Percentiles rank a stretch among this genome's conserved stretches.
phyloP scores from a whole-genome alignment of 2,797 vertebrate species.

The Darevskia nairensis region DNA sequence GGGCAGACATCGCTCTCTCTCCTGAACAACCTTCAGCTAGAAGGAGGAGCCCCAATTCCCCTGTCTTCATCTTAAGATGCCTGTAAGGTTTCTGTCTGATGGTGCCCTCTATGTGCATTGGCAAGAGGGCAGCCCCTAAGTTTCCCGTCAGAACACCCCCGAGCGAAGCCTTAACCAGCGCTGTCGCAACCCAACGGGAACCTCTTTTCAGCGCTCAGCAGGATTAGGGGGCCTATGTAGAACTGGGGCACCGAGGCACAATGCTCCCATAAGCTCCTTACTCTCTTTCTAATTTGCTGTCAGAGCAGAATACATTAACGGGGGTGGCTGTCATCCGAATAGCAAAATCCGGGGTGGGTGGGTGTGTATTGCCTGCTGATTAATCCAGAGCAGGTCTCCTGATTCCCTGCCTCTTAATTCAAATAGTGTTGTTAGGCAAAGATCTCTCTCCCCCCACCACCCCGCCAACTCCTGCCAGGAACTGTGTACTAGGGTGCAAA shows the following conservation, averaged over 20 bases:
- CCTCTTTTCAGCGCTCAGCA: background rate
- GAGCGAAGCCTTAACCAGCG: background rate
- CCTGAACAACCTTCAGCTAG: too few relatives aligned
- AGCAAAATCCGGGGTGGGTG: slow-evolving; percentile 15
- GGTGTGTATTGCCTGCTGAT: slow-evolving; percentile 23
- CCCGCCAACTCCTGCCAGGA: background rate
- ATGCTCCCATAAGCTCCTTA: slow-evolving; percentile 42
- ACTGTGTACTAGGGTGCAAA: background rate
- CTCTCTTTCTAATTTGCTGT: slow-evolving; percentile 34
- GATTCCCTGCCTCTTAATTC: slow-evolving; percentile 26
- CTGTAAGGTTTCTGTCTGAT: background rate
- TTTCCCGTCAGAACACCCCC: background rate
- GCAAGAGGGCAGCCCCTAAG: background rate
- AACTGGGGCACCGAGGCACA: slow-evolving; percentile 25
- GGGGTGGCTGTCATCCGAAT: slow-evolving; percentile 24
- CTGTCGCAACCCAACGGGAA: background rate
- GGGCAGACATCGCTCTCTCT: too few relatives aligned
- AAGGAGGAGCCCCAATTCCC: too few relatives aligned
- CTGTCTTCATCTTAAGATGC: background rate
- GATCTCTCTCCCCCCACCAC: background rate
- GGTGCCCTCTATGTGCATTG: background rate
- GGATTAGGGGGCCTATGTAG: slow-evolving; percentile 29
- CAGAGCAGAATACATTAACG: slow-evolving; percentile 33
- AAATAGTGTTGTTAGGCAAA: background rate
- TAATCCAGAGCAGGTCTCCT: slow-evolving; percentile 37